Percentiles rank a stretch among this genome's conserved stretches.
These are phyloP conservation scores for Pollenia griseotomentosa DNA, from an alignment of 2,888 invertebrate species.

Conservation along the genomic window DNA sequence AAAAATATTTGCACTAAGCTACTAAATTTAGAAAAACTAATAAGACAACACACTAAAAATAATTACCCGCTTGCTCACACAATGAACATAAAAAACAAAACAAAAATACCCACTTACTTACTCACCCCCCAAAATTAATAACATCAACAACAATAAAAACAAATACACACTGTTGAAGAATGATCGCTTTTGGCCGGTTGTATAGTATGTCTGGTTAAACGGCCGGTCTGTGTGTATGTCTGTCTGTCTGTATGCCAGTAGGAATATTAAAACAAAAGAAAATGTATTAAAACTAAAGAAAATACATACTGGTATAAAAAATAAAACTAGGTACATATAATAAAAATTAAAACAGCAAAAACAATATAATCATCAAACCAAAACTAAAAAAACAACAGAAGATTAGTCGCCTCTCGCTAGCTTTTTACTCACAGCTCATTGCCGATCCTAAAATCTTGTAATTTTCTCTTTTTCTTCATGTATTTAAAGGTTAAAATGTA, in stretches of 20 bases:
- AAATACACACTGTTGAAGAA: not conserved
- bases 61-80: slow-evolving; percentile 53
- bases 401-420: slow-evolving; percentile 30
- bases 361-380: not conserved
- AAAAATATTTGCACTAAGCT: slow-evolving; percentile 70
- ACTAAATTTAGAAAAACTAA: slow-evolving; percentile 71
- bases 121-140: slow-evolving; percentile 22
- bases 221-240: not conserved
- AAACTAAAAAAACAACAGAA: slow-evolving; percentile 16
- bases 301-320: not conserved
- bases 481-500: slow-evolving; percentile 54
- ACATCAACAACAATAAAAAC: slow-evolving; percentile 3
- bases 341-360: not conserved
- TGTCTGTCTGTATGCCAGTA: not conserved
- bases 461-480: slow-evolving; percentile 45
- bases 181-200: too few relatives aligned
- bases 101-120: not conserved
- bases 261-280: slow-evolving; percentile 33
- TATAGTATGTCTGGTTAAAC: not conserved
- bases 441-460: slow-evolving; percentile 51
- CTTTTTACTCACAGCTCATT: not conserved
- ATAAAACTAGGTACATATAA: slow-evolving; percentile 16
- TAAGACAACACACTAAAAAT: slow-evolving; percentile 67
- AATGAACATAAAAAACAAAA: slow-evolving; percentile 38
- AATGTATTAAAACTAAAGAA: too few relatives aligned